Percentiles rank a stretch among this genome's conserved stretches.
Conservation (phyloP, 2,797 vertebrate species). For the Peromyscus melanophrys region DNA sequence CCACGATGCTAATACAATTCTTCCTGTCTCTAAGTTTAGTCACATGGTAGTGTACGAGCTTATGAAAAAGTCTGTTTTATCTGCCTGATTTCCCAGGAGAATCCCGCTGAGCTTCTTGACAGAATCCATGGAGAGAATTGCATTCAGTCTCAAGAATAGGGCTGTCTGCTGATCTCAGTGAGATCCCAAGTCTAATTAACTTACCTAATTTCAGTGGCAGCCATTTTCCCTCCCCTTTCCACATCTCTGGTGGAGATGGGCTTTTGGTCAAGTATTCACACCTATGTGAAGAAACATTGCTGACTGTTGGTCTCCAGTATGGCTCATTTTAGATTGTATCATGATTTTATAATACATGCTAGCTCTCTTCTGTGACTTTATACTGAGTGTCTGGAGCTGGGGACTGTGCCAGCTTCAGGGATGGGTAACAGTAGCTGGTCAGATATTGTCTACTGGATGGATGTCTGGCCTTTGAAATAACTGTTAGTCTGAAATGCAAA, state of each 20-base stretch:
- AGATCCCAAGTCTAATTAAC: background rate
- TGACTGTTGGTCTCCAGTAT: background rate
- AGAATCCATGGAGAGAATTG: background rate
- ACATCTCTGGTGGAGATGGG: background rate
- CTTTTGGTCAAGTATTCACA: background rate
- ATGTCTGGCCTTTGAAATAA: background rate
- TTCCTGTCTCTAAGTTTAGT: background rate
- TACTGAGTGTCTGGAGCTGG: too few species aligned
- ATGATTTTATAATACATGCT: background rate
- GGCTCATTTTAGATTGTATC: background rate
- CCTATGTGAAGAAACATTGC: background rate
- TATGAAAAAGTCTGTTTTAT: constrained; percentile 7
- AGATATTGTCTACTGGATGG: background rate
- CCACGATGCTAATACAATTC: background rate
- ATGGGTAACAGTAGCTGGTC: background rate
- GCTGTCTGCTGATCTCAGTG: background rate
- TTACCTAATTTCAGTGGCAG: background rate
- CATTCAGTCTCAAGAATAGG: background rate
- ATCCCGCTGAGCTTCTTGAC: background rate
- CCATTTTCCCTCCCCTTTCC: background rate
- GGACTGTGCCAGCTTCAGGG: background rate
- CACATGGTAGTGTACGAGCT: background rate
- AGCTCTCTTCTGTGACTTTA: background rate
- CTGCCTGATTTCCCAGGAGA: constrained; percentile 21
- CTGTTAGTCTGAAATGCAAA: background rate